Percentiles rank a stretch among this genome's conserved stretches.
Evolutionary conservation across 2,113 vertebrate species (phyloP).

Genomic region (Mustelus asterias): DNA sequence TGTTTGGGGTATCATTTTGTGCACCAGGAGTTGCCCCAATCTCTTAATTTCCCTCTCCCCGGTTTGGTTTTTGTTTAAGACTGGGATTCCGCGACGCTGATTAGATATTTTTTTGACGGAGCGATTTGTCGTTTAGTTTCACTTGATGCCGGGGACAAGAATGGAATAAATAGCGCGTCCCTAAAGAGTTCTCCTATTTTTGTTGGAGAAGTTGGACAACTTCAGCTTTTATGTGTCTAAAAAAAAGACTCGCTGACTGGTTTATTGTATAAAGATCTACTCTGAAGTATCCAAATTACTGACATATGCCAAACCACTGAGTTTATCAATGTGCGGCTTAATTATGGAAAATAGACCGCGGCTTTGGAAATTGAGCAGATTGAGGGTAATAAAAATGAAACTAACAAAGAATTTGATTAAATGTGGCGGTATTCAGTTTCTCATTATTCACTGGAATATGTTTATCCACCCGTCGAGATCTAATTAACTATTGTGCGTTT

Average conservation of each 20-base stretch:
- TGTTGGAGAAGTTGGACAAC: background rate
- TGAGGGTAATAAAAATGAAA: background rate
- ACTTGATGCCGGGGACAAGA: background rate
- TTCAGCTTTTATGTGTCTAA: background rate
- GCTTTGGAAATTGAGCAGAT: background rate
- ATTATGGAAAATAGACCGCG: constrained; percentile 9
- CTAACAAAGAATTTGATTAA: background rate
- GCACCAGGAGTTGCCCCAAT: background rate
- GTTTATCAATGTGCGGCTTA: background rate
- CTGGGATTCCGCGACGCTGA: background rate
- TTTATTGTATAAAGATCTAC: background rate
- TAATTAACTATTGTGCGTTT: background rate
- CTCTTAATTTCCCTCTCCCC: background rate
- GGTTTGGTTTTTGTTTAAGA: background rate
- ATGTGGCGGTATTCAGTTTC: background rate
- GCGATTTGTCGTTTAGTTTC: background rate
- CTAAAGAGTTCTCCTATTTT: background rate
- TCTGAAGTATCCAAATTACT: background rate
- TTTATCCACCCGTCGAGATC: background rate
- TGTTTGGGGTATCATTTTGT: background rate
- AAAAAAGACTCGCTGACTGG: background rate
- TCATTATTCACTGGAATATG: background rate
- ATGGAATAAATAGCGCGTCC: background rate
- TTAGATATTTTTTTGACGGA: background rate
- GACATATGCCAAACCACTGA: background rate